These are phyloP conservation scores for Chelon labrosus DNA, from an alignment of 2,797 vertebrate genomes.

Conservation along the genomic window DNA sequence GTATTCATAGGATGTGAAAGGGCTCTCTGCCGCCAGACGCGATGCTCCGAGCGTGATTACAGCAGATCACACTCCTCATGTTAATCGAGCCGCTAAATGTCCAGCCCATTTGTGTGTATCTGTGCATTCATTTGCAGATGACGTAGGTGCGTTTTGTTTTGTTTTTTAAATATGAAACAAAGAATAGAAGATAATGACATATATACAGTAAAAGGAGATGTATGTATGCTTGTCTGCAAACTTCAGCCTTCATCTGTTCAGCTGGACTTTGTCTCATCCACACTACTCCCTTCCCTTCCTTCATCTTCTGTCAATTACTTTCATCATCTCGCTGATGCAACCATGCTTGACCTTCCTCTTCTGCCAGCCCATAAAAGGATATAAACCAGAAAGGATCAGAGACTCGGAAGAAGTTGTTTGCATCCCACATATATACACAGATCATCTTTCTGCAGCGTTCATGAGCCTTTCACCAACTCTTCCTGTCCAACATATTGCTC, in stretches of 20 bases:
- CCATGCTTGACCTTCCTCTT: constrained; percentile 19
- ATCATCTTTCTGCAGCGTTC: constrained; percentile 39
- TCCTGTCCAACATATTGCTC: constrained; percentile 29
- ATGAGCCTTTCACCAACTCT: constrained; percentile 45
- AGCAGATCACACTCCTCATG: constrained; percentile 64
- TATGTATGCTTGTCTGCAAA: constrained; percentile 11
- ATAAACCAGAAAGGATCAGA: constrained; percentile 41
- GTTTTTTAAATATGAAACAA: constrained; percentile 28
- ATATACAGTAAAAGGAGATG: constrained; percentile 10
- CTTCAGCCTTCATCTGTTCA: constrained; percentile 18
- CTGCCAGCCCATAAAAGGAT: constrained; percentile 42
- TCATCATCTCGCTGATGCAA: constrained; percentile 31
- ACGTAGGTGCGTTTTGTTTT: background rate
- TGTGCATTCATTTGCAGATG: constrained; percentile 15
- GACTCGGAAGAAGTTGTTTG: constrained; percentile 47
- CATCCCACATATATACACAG: constrained; percentile 46
- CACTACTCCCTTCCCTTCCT: constrained; percentile 12
- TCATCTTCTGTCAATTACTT: constrained; percentile 57
- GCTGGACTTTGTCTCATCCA: constrained; percentile 32
- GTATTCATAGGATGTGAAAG: constrained; percentile 71
- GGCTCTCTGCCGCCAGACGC: constrained; percentile 54
- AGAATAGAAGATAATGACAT: constrained; percentile 37
- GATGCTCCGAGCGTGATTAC: constrained; percentile 68
- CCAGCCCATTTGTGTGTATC: constrained; percentile 39
- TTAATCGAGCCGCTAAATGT: constrained; percentile 71